Conservation (phyloP, 2,888 invertebrate species). For the Gymnoscelis rufifasciata region DNA sequence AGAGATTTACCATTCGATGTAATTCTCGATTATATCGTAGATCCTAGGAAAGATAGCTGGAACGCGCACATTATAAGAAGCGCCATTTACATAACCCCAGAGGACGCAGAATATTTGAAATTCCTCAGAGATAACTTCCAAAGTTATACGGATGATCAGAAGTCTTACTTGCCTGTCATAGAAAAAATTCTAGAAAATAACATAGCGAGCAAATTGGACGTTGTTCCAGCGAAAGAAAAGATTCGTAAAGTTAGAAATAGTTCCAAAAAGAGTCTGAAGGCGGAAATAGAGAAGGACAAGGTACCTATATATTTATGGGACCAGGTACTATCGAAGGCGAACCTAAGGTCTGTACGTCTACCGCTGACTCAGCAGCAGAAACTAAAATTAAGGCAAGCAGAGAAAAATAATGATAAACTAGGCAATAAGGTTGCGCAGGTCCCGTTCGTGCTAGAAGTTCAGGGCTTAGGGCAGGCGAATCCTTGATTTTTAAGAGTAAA, state of each 20-base stretch:
- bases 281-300: neutral
- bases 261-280: neutral
- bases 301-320: neutral
- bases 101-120: neutral
- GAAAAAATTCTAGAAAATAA: neutral
- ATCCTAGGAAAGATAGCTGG: neutral
- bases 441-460: slow-evolving; percentile 51
- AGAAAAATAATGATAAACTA: slow-evolving; percentile 19
- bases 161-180: neutral
- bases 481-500: slow-evolving; percentile 16
- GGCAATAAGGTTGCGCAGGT: slow-evolving; percentile 32
- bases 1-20: neutral
- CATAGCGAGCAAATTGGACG: neutral
- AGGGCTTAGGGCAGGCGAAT: slow-evolving; percentile 53
- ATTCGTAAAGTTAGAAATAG: neutral
- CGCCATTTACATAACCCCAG: neutral
- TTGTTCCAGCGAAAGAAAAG: neutral
- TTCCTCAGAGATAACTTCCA: neutral
- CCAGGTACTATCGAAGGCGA: neutral
- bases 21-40: slow-evolving; percentile 1
- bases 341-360: slow-evolving; percentile 11
- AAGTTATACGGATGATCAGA: neutral
- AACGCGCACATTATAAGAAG: neutral
- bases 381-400: slow-evolving; percentile 3
- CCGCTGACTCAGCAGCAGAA: slow-evolving; percentile 35